A percentile compares a stretch with the other conserved stretches of the same genome.
phyloP scores from a whole-genome alignment of 2,888 invertebrate species.

The Gymnosoma rotundatum region DNA sequence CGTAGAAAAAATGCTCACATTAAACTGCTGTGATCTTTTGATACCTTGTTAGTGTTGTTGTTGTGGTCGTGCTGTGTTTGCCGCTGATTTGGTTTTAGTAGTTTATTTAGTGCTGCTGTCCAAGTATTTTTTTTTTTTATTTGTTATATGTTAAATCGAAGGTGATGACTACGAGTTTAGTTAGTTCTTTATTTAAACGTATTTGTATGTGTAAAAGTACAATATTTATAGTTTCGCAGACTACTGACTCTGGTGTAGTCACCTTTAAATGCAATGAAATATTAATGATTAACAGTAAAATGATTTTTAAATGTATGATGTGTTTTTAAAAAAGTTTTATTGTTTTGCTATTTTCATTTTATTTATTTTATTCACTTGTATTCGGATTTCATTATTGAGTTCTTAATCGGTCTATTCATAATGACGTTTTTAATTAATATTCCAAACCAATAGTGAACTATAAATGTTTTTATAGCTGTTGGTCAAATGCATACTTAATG shows the following conservation, averaged over 20 bases:
- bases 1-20: conserved; percentile 9
- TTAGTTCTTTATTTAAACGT: not conserved
- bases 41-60: conserved; percentile 5
- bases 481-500: conserved; percentile 61
- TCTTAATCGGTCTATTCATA: conserved; percentile 39
- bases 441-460: conserved; percentile 56
- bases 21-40: conserved; percentile 57
- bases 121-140: conserved; percentile 13
- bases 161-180: conserved; percentile 46
- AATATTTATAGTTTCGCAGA: conserved; percentile 12
- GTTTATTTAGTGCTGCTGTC: conserved; percentile 51
- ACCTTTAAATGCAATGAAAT: conserved; percentile 76
- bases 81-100: conserved; percentile 43
- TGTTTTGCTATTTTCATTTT: conserved; percentile 1
- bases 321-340: not conserved
- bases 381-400: conserved; percentile 34
- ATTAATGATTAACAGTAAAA: conserved; percentile 68
- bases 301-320: conserved; percentile 41
- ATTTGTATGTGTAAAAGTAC: too few relatives aligned
- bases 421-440: conserved; percentile 58
- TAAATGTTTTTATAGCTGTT: conserved; percentile 61
- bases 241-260: conserved; percentile 75
- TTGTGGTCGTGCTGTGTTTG: conserved; percentile 10
- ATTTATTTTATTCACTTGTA: conserved; percentile 15
- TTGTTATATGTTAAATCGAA: conserved; percentile 50